Conservation (phyloP, 1,140 invertebrate genomes). For the Atopsyche davidsoni region DNA sequence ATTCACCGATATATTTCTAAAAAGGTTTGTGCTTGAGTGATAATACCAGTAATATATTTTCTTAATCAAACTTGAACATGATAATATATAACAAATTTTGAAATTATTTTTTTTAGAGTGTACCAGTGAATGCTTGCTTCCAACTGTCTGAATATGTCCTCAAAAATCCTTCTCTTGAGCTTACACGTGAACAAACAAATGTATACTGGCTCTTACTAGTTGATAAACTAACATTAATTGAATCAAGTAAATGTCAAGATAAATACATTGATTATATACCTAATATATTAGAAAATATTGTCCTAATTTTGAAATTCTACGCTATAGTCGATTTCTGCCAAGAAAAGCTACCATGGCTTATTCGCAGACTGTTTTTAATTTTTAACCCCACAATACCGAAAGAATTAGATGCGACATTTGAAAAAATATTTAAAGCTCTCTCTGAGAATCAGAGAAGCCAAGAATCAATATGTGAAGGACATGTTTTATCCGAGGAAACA, state of each 20-base stretch:
- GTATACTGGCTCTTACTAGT: constrained; percentile 20
- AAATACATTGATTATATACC: constrained; percentile 1
- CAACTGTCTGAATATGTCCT: constrained; percentile 11
- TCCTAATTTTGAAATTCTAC: constrained; percentile 4
- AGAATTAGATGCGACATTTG: constrained; percentile 5
- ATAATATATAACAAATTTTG: too few species aligned
- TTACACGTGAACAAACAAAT: constrained; percentile 11
- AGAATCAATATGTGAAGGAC: not conserved
- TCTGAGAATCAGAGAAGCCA: not conserved
- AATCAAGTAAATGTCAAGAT: not conserved
- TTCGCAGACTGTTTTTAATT: constrained; percentile 17
- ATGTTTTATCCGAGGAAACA: constrained; percentile 7
- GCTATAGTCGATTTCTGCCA: constrained; percentile 16
- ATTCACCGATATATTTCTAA: constrained; percentile 15
- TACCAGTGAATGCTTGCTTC: not conserved
- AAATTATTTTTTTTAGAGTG: constrained; percentile 17
- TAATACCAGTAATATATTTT: constrained; percentile 1
- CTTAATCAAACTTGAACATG: not conserved
- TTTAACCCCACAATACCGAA: constrained; percentile 3
- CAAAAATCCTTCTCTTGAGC: constrained; percentile 1
- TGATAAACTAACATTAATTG: constrained; percentile 9
- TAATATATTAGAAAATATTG: constrained; percentile 5
- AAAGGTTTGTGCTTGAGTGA: constrained; percentile 10
- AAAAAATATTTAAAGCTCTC: constrained; percentile 15
- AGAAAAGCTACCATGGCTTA: constrained; percentile 17